Percentiles rank a stretch among this genome's conserved stretches.
phyloP scores from a whole-genome alignment of 2,888 invertebrate species.

The Temnothorax rugatulus region DNA sequence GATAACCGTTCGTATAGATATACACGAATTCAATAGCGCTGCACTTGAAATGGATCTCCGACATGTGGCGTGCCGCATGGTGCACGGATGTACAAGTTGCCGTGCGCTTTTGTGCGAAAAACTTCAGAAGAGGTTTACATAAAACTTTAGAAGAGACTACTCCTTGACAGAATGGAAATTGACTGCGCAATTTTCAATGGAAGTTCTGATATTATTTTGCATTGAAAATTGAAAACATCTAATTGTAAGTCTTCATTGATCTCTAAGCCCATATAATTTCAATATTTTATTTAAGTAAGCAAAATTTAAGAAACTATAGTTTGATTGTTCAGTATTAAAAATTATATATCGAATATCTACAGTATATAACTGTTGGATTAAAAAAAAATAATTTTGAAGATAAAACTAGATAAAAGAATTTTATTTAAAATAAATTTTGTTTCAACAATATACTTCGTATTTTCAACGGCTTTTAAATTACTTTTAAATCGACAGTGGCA shows the following conservation, averaged over 20 bases:
- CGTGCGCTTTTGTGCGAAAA: background rate
- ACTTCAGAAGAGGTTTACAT: background rate
- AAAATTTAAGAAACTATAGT: background rate
- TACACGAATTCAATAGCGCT: conserved; percentile 52
- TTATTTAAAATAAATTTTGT: background rate
- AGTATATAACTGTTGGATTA: background rate
- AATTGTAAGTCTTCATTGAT: background rate
- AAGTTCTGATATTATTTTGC: background rate
- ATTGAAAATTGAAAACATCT: background rate
- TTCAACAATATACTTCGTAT: background rate
- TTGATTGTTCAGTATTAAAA: background rate
- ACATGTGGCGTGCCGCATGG: conserved; percentile 73
- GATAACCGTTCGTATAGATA: conserved; percentile 65
- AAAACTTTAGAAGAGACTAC: background rate
- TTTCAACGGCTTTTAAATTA: background rate
- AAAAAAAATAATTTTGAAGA: background rate
- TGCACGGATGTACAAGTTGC: conserved; percentile 57
- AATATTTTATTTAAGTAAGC: background rate
- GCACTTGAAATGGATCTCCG: conserved; percentile 68
- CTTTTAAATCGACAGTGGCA: background rate
- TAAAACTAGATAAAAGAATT: background rate
- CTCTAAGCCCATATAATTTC: background rate
- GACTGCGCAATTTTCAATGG: background rate
- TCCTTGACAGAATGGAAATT: background rate
- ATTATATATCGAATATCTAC: background rate